Percentiles rank a stretch among this genome's conserved stretches.
These are phyloP conservation scores for Rhabdomys pumilio DNA, from an alignment of 2,797 vertebrate genomes.

Conservation along the genomic window DNA sequence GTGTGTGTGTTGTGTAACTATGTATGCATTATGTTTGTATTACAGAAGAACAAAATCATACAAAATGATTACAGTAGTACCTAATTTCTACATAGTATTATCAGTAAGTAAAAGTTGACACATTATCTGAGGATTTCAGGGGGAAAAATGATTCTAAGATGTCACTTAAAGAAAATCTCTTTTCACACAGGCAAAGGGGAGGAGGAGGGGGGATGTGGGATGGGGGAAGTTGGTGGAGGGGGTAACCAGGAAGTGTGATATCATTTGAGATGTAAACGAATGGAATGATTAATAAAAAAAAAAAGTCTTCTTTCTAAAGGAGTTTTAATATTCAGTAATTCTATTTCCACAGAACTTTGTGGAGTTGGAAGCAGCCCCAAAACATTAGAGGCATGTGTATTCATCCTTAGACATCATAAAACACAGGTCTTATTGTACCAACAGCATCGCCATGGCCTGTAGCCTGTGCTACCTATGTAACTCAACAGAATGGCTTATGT, in stretches of 20 bases:
- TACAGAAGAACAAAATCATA: not conserved
- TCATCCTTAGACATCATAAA: not conserved
- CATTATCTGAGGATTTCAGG: not conserved
- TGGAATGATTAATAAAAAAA: no score
- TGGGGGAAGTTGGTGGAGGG: no score
- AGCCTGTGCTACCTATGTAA: not conserved
- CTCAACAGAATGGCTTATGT: not conserved
- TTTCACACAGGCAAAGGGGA: no score
- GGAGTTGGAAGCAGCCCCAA: conserved; percentile 15
- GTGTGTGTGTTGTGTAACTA: not conserved
- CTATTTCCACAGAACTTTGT: not conserved
- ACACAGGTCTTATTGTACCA: not conserved
- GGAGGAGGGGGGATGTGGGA: no score
- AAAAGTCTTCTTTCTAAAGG: not conserved
- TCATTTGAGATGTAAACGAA: no score
- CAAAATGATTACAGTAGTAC: not conserved
- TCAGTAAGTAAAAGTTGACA: not conserved
- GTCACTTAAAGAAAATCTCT: not conserved
- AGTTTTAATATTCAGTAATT: conserved; percentile 20
- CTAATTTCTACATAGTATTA: conserved; percentile 35
- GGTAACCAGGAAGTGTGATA: no score
- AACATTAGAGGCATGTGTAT: not conserved
- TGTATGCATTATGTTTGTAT: not conserved
- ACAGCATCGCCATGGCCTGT: not conserved
- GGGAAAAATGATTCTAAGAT: not conserved